Percentiles rank a stretch among this genome's conserved stretches.
phyloP scores from a whole-genome alignment of 2,797 vertebrate species.

The Periparus ater region DNA sequence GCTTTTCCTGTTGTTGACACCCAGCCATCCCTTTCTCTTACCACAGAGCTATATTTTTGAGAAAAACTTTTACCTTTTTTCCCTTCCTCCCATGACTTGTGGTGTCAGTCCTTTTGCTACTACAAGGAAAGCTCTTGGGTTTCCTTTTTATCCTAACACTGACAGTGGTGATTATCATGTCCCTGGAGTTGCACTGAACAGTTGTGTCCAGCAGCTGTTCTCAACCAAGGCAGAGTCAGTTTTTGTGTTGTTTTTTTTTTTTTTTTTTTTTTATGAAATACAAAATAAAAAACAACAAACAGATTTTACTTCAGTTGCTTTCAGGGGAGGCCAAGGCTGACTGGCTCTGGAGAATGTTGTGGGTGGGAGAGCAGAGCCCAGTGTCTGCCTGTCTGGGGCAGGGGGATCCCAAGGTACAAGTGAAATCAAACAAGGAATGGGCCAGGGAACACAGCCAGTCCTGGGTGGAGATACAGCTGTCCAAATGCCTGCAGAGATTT shows the following conservation, averaged over 20 bases:
- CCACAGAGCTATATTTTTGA: conserved; percentile 73
- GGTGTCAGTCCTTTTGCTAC: conserved; percentile 60
- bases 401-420: background rate
- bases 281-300: conserved; percentile 18
- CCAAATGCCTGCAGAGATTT: background rate
- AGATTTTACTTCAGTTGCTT: background rate
- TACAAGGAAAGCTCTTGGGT: background rate
- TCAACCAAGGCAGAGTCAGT: background rate
- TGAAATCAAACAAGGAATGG: background rate
- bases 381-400: background rate
- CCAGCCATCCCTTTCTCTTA: background rate
- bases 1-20: background rate
- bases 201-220: conserved; percentile 11
- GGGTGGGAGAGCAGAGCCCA: background rate
- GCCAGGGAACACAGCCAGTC: fast-evolving
- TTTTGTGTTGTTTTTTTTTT: conserved; percentile 32
- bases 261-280: conserved; percentile 61
- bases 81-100: background rate
- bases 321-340: background rate
- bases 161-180: background rate
- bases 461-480: no score
- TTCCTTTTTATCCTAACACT: conserved; percentile 36
- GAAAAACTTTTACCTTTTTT: background rate
- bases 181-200: conserved; percentile 40
- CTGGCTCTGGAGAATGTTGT: background rate